Conservation (phyloP, 2,113 vertebrate species). For the Loxodonta africana region DNA sequence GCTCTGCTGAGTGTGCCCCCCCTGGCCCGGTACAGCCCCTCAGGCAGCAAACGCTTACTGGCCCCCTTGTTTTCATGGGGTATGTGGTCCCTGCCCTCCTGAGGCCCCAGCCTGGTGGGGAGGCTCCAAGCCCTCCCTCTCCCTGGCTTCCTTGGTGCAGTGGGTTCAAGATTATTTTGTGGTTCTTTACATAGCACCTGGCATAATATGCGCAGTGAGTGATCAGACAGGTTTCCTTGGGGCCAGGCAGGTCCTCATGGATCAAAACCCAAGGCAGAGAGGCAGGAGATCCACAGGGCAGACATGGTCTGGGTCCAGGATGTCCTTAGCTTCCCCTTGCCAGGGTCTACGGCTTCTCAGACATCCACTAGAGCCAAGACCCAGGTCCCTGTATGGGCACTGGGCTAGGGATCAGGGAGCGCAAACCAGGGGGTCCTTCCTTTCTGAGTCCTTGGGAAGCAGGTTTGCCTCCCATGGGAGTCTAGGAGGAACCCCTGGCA, state of each 20-base stretch:
- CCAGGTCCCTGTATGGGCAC: background rate
- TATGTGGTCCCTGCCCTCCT: background rate
- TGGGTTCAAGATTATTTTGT: background rate
- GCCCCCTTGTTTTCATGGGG: background rate
- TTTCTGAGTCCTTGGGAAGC: background rate
- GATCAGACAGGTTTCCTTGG: background rate
- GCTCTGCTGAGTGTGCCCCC: background rate
- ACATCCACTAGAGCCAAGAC: too few species aligned
- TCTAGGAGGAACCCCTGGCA: background rate
- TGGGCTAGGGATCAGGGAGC: background rate
- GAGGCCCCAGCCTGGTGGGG: background rate
- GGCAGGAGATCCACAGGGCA: background rate
- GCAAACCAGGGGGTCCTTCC: background rate
- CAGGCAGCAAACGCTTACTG: background rate
- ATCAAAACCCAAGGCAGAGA: background rate
- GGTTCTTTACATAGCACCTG: background rate
- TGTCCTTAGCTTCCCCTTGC: background rate
- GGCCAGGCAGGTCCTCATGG: background rate
- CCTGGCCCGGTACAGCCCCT: background rate
- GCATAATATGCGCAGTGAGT: background rate
- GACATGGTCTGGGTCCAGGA: background rate
- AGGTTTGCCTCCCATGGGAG: background rate
- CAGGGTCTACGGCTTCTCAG: background rate
- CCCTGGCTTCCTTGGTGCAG: background rate
- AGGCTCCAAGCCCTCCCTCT: background rate